Percentiles rank a stretch among this genome's conserved stretches.
These are phyloP conservation scores for Maconellicoccus hirsutus DNA, from an alignment of 1,140 invertebrate genomes.

Conservation along the genomic window DNA sequence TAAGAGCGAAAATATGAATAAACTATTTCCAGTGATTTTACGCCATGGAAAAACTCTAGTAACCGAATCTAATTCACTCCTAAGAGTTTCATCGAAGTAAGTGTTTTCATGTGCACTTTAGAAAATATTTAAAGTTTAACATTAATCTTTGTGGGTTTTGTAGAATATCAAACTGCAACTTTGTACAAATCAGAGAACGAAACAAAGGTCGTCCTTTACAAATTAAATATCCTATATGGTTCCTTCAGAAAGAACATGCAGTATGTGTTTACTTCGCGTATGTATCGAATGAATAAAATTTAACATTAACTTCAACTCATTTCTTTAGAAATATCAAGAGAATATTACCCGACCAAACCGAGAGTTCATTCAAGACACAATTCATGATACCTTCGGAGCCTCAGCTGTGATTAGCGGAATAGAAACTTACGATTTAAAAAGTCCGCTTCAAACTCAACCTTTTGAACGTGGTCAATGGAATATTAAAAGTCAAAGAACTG, in stretches of 20 bases:
- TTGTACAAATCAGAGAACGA: conserved; percentile 10
- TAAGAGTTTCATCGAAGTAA: not conserved
- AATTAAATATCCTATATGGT: conserved; percentile 31
- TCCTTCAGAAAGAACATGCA: conserved; percentile 29
- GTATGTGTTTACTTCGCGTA: conserved; percentile 26
- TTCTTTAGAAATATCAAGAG: conserved; percentile 50
- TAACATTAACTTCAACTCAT: not conserved
- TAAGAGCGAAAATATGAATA: not conserved
- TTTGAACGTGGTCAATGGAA: conserved; percentile 47
- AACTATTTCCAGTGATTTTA: not conserved
- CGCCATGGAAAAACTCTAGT: not conserved
- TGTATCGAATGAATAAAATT: not conserved
- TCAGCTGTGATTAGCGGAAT: conserved; percentile 36
- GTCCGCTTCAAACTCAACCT: conserved; percentile 45
- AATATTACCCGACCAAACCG: conserved; percentile 64
- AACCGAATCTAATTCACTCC: not conserved
- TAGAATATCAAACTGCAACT: not conserved
- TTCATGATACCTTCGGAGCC: conserved; percentile 49
- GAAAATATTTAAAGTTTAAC: too few species aligned
- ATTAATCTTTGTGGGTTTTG: too few species aligned
- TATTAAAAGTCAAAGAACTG: conserved; percentile 51
- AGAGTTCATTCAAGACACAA: conserved; percentile 66
- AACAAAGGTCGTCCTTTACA: conserved; percentile 22
- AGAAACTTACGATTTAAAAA: conserved; percentile 37
- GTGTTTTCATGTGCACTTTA: too few species aligned